Base-by-base conservation (phyloP, 2,113 vertebrate species). In the Emydura subglobosa region DNA sequence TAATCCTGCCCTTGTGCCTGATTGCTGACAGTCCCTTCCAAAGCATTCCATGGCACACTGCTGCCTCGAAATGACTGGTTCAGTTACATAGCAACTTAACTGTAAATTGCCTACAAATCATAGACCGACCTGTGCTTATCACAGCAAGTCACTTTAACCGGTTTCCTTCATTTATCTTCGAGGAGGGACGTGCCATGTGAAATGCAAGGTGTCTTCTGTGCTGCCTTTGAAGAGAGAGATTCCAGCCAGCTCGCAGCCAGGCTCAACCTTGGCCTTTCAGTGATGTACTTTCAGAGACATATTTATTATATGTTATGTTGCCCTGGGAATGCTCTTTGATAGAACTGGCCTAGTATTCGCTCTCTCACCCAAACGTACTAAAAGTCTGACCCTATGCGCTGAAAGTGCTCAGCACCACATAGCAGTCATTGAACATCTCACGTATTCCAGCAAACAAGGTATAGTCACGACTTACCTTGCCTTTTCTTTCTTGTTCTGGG, bases 21-120 rank as follows among this genome's bases (percentile, higher is more conserved):
- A 85, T 54, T 93, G 83, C 0, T 0, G 79, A 59, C 91, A 87
- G 80, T 65, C 80, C 22, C 79, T 94, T 95, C 92, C 83, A 90
- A 91, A 90, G 5, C 21, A 49, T 91, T 21, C 44, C 79, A 96
- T 79, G 65, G 51, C 50, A 85, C 82, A 88, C 87, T 92, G 0
- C 3, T 78, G 51, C 82, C 80, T 89, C 51, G 84, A 95, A 95
- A 95, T 83, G 90, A 83, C 39, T 81, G 24, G 85, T 83, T 85
- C 59, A 90, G 1, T 95, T 94, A 44, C 0, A 0, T 22, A 68
- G 19, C n/a, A 61, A 13, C 49, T 89, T 44, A 87, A 76, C 27
- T 59, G 3, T 47, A 8, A 49, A 21, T 61, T 93, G 47, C 5
- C 3, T 79, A 24, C 79, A 79, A 92, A 82, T 51, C 49, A 6